Evolutionary conservation across 2,888 invertebrate genomes (phyloP).

Genomic region (Phoenoteleia sp.): DNA sequence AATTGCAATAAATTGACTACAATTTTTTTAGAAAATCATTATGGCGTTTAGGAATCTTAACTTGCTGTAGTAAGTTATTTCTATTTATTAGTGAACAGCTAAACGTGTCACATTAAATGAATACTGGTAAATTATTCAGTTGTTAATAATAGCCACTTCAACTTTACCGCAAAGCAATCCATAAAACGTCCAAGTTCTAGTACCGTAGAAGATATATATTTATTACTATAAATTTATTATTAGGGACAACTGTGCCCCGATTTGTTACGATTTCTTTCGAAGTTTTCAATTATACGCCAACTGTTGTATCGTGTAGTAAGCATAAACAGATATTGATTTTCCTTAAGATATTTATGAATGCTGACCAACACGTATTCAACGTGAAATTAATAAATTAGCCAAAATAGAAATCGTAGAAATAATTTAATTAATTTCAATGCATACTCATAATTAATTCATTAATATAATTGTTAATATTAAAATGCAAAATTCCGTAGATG

Average conservation of each 20-base stretch:
- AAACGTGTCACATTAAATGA: conserved; percentile 4
- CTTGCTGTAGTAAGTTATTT: no score
- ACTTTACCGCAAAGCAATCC: conserved; percentile 34
- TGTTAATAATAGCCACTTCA: conserved; percentile 57
- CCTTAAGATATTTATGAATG: conserved; percentile 5
- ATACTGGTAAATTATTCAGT: conserved; percentile 47
- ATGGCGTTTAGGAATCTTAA: no score
- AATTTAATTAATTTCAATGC: no score
- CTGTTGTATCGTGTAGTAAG: conserved; percentile 30
- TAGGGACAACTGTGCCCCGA: conserved; percentile 58
- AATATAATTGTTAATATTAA: neutral
- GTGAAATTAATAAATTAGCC: neutral
- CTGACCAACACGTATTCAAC: neutral
- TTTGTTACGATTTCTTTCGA: conserved; percentile 58
- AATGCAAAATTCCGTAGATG: no score
- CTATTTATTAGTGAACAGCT: no score
- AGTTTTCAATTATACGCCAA: conserved; percentile 68
- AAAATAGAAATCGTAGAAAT: neutral
- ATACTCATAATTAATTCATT: neutral
- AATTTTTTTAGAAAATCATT: no score
- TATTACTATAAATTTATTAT: conserved; percentile 66
- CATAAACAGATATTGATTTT: conserved; percentile 49
- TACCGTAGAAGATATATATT: conserved; percentile 52
- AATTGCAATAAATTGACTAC: no score
- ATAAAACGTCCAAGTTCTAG: conserved; percentile 16